These are phyloP conservation scores for Rhingia campestris DNA, from an alignment of 2,888 invertebrate species.

Conservation along the genomic window DNA sequence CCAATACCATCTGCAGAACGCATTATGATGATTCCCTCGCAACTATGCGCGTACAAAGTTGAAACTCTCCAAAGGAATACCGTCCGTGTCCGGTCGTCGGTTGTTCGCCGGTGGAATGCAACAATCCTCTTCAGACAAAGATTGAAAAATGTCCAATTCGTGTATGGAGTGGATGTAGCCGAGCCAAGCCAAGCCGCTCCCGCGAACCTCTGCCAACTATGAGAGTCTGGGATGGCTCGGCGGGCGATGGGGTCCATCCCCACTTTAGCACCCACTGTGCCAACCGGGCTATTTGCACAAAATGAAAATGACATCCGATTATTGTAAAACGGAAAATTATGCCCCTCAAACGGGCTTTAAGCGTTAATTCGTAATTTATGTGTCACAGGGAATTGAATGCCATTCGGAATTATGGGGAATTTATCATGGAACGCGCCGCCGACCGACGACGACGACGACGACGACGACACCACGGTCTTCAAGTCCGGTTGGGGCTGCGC, in stretches of 20 bases:
- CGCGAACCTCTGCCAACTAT: conserved; percentile 9
- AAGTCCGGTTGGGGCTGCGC: neutral
- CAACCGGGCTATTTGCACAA: conserved; percentile 76
- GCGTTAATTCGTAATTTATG: conserved; percentile 83
- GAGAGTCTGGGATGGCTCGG: neutral
- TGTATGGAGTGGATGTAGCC: conserved; percentile 41
- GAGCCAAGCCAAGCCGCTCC: conserved; percentile 1
- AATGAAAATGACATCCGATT: conserved; percentile 76
- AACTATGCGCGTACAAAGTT: conserved; percentile 52
- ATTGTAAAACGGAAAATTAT: conserved; percentile 76
- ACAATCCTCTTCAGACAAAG: conserved; percentile 80
- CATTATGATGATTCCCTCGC: conserved; percentile 43
- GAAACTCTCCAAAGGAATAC: conserved; percentile 38
- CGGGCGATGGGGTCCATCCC: conserved; percentile 4
- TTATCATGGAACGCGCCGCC: conserved; percentile 78
- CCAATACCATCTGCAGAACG: conserved; percentile 45
- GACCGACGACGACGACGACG: neutral
- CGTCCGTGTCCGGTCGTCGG: neutral
- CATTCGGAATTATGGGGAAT: conserved; percentile 83
- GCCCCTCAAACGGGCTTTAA: conserved; percentile 80
- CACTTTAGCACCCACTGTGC: conserved; percentile 68
- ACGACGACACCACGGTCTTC: neutral
- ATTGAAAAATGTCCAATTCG: conserved; percentile 82
- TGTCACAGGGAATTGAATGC: conserved; percentile 83
- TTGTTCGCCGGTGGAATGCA: conserved; percentile 52